phyloP scores from a whole-genome alignment of 2,113 vertebrate species.

The Bujurquina vittata region DNA sequence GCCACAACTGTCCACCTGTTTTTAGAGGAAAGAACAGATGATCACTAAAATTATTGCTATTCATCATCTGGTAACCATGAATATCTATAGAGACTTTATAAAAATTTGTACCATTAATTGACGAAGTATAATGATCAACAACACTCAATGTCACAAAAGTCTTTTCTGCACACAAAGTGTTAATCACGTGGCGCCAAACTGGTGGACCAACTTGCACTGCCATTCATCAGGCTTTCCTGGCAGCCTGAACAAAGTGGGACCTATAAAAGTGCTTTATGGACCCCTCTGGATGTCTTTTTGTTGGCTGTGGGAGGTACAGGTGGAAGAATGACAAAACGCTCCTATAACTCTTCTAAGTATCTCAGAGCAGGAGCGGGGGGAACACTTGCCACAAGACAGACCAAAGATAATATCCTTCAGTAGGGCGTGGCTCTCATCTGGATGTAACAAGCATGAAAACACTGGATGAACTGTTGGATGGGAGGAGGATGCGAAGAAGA shows the following conservation, averaged over 20 bases:
- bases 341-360: too few species aligned
- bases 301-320: not conserved
- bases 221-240: not conserved
- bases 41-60: not conserved
- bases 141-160: not conserved
- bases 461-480: too few species aligned
- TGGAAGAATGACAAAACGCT: not conserved
- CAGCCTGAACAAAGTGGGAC: not conserved
- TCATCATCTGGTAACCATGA: not conserved
- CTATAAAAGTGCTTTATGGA: not conserved
- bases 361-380: too few species aligned
- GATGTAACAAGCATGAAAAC: too few species aligned
- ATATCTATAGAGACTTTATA: not conserved
- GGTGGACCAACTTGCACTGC: not conserved
- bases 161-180: not conserved
- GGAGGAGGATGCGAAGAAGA: too few species aligned
- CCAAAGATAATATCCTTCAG: too few species aligned
- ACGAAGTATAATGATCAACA: not conserved
- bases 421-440: too few species aligned
- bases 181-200: not conserved
- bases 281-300: not conserved
- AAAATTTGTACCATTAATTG: not conserved
- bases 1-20: not conserved
- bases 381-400: too few species aligned
- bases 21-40: not conserved